A percentile compares a stretch with the other conserved stretches of the same genome.
These are phyloP conservation scores for Lithobates pipiens DNA, from an alignment of 2,797 vertebrate species.

Conservation along the genomic window DNA sequence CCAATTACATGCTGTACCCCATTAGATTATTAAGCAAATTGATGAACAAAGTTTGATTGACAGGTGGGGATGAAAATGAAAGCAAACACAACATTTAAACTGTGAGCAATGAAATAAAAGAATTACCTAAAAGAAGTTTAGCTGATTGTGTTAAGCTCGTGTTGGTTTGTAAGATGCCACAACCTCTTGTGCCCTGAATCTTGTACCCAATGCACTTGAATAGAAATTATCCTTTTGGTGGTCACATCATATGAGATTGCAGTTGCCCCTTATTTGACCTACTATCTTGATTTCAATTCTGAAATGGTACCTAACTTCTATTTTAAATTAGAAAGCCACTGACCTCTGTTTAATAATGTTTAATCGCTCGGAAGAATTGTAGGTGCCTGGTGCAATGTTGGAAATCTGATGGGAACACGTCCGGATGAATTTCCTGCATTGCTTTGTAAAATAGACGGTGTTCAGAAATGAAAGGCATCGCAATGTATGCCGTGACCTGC, in stretches of 20 bases:
- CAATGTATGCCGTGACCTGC: neutral
- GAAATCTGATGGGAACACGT: neutral
- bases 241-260: neutral
- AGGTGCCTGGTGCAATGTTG: neutral
- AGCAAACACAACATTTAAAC: too few relatives aligned
- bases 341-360: neutral
- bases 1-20: too few relatives aligned
- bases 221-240: neutral
- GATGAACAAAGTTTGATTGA: too few relatives aligned
- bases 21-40: too few relatives aligned
- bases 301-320: neutral
- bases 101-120: neutral
- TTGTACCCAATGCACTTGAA: neutral
- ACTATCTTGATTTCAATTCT: neutral
- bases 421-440: neutral
- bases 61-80: too few relatives aligned
- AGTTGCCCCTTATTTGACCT: neutral
- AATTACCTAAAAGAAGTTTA: too few relatives aligned
- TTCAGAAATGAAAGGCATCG: neutral
- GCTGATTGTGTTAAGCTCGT: neutral
- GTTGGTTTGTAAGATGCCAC: neutral
- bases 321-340: neutral
- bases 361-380: neutral
- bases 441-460: conserved; percentile 7
- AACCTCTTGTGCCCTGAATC: neutral